A percentile compares a stretch with the other conserved stretches of the same genome.
phyloP scores from a whole-genome alignment of 2,797 vertebrate species.

The Poecilia wingei region DNA sequence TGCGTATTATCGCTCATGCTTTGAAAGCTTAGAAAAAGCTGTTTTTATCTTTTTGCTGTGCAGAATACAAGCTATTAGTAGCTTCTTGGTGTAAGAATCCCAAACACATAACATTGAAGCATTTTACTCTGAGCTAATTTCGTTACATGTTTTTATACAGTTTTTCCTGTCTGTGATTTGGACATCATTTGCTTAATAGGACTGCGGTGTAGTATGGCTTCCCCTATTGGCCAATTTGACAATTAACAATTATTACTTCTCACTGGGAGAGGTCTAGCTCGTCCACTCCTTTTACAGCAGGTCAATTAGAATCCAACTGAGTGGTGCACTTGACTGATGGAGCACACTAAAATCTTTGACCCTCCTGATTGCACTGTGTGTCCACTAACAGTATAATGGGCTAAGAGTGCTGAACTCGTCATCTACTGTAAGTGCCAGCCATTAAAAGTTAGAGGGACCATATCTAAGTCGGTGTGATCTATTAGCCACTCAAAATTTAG shows the following conservation, averaged over 20 bases:
- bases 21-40: background rate
- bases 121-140: background rate
- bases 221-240: constrained; percentile 61
- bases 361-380: constrained; percentile 75
- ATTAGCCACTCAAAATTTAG: constrained; percentile 71
- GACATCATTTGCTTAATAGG: constrained; percentile 21
- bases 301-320: constrained; percentile 83
- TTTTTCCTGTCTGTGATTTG: constrained; percentile 18
- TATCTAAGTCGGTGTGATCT: constrained; percentile 75
- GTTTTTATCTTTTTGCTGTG: background rate
- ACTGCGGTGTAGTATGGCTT: constrained; percentile 34
- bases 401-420: constrained; percentile 77
- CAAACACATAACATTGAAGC: background rate
- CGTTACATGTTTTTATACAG: background rate
- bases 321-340: constrained; percentile 78
- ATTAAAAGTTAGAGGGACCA: constrained; percentile 80
- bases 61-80: background rate
- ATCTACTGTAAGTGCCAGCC: constrained; percentile 71
- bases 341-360: constrained; percentile 81
- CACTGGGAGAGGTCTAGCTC: constrained; percentile 58
- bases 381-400: constrained; percentile 78
- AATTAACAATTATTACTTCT: constrained; percentile 71
- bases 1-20: background rate
- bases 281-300: constrained; percentile 70
- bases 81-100: background rate